Evolutionary conservation across 2,797 vertebrate species (phyloP).

Genomic region (Ptychobarbus kaznakovi): DNA sequence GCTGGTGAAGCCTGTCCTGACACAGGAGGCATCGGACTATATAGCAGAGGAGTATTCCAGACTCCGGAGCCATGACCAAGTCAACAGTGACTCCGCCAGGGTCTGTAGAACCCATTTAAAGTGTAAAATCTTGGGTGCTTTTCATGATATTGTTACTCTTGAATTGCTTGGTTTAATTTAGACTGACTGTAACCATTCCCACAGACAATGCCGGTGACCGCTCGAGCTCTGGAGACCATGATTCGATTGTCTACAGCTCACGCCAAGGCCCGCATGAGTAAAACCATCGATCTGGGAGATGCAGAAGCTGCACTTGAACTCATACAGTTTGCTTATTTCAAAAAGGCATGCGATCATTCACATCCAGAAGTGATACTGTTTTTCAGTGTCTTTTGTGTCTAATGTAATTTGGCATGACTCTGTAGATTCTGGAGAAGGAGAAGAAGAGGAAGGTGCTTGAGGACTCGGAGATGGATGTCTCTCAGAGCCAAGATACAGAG

Average conservation of each 20-base stretch:
- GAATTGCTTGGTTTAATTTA: background rate
- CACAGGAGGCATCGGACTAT: constrained; percentile 68
- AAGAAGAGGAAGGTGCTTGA: constrained; percentile 63
- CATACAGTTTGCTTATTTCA: constrained; percentile 71
- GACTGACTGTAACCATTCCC: background rate
- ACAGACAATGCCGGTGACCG: constrained; percentile 73
- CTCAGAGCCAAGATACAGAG: constrained; percentile 60
- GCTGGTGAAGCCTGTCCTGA: constrained; percentile 67
- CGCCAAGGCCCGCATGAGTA: constrained; percentile 72
- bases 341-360: constrained; percentile 59
- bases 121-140: background rate
- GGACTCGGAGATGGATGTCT: constrained; percentile 53
- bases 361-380: background rate
- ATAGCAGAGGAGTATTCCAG: constrained; percentile 71
- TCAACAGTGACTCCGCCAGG: constrained; percentile 66
- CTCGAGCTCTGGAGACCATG: constrained; percentile 70
- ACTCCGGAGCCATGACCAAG: constrained; percentile 70
- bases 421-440: constrained; percentile 68
- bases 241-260: constrained; percentile 73
- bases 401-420: background rate
- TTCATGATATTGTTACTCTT: background rate
- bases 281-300: constrained; percentile 82
- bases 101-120: constrained; percentile 50
- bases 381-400: background rate
- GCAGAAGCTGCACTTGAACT: constrained; percentile 78